Base-by-base conservation (phyloP, 2,888 invertebrate genomes). In the Kryphioiulus occultus region DNA sequence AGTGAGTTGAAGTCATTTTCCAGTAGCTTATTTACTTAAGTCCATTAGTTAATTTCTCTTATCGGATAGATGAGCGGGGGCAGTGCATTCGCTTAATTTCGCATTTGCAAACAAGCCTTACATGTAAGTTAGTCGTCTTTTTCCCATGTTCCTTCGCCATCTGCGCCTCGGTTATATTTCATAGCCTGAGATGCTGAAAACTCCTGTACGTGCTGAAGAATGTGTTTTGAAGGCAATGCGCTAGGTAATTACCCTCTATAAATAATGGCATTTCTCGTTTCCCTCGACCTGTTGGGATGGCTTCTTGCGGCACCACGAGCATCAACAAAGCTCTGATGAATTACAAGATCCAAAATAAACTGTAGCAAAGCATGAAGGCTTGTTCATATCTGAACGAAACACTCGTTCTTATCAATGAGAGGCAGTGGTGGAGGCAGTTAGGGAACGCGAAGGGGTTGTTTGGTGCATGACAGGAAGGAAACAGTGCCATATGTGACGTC, bases 291-390 rank as follows among this genome's bases (percentile, higher is more conserved):
- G 78, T 78, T 78, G 78, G 78, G 78, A 30, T 78, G 78, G 78
- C 78, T 26, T 78, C 78, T 78, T 30, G 78, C 26, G 59, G 59
- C 59, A 68, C 59, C 59, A 22, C 59, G 22, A 78, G 30, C 78
- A 78, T 78, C 78, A 78, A 78, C 78, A 78, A 78, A 78, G 78
- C 78, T 78, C 78, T 78, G 78, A 78, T 78, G 78, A 78, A 78
- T 78, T 78, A 78, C 78, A 78, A 78, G 78, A 78, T 78, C 30
- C 30, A 30, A 17, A 78, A 78, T 78, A 78, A 78, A 78, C 78
- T 78, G 78, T 30, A 78, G 78, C 78, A 78, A 78, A 12, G 78
- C 78, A 78, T 30, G 78, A 78, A 78, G 78, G 78, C 78, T 78
- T 26, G 30, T 78, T 78, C 78, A 78, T 78, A 78, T 78, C 78